Percentiles rank a stretch among this genome's conserved stretches.
Conservation (phyloP, 2,888 invertebrate species). For the Sinelater perroti region DNA sequence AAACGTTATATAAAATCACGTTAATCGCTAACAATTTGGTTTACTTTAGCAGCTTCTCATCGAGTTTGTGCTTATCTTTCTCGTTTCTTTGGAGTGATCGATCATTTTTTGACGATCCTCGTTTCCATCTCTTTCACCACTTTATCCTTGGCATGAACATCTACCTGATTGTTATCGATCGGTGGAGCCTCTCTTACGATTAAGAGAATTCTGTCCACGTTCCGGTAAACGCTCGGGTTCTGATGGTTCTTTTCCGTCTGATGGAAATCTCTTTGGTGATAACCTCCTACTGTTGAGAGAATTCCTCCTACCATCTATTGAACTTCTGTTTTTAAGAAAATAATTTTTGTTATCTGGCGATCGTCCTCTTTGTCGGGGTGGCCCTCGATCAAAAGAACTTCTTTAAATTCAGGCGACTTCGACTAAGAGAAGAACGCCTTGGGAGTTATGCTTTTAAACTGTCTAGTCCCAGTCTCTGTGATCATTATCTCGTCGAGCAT, state of each 20-base stretch:
- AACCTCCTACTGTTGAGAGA: conserved; percentile 32
- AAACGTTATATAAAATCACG: neutral
- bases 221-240: conserved; percentile 33
- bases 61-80: conserved; percentile 24
- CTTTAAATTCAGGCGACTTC: conserved; percentile 37
- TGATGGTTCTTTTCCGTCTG: conserved; percentile 22
- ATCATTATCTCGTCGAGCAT: conserved; percentile 36
- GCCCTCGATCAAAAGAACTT: conserved; percentile 33
- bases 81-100: conserved; percentile 21
- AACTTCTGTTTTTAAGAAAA: conserved; percentile 34
- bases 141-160: conserved; percentile 21
- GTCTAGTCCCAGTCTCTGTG: conserved; percentile 36
- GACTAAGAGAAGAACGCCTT: conserved; percentile 21
- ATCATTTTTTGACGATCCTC: conserved; percentile 22
- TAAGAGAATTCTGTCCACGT: too few relatives aligned
- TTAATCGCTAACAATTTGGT: neutral
- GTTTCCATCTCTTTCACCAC: conserved; percentile 31
- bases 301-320: conserved; percentile 35
- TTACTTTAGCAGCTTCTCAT: conserved; percentile 30
- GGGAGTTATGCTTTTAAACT: conserved; percentile 33
- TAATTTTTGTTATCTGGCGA: conserved; percentile 34
- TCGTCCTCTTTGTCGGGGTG: conserved; percentile 32
- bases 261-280: conserved; percentile 33
- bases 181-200: conserved; percentile 34
- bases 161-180: conserved; percentile 13